Conservation (phyloP, 2,888 invertebrate genomes). For the Rhorus exstirpatorius region DNA sequence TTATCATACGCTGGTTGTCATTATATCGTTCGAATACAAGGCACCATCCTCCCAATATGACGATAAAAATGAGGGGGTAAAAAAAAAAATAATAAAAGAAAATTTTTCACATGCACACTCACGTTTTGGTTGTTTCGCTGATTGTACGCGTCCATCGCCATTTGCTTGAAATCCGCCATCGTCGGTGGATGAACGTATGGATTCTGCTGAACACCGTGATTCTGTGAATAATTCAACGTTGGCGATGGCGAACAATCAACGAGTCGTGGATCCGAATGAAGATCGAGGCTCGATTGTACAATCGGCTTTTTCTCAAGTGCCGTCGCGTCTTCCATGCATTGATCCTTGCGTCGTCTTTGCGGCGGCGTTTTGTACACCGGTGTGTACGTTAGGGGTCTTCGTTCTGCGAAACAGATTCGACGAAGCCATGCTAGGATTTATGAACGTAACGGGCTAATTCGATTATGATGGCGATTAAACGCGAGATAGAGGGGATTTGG, state of each 20-base stretch:
- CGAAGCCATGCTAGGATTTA: slow-evolving; percentile 75
- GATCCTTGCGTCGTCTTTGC: slow-evolving; percentile 81
- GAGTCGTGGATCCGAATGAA: slow-evolving; percentile 79
- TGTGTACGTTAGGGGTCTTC: slow-evolving; percentile 84
- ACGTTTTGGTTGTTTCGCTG: slow-evolving; percentile 84
- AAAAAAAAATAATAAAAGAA: background rate
- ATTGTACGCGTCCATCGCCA: slow-evolving; percentile 84
- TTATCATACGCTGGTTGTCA: background rate
- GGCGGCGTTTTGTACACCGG: slow-evolving; percentile 84
- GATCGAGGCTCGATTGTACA: slow-evolving; percentile 79
- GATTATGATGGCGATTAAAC: slow-evolving; percentile 65
- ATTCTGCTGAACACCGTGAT: slow-evolving; percentile 75
- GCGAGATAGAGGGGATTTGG: slow-evolving; percentile 23
- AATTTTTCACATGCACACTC: slow-evolving; percentile 71
- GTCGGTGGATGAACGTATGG: slow-evolving; percentile 81
- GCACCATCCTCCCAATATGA: too few species aligned
- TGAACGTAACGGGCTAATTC: slow-evolving; percentile 61
- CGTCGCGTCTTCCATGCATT: slow-evolving; percentile 75
- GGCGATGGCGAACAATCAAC: slow-evolving; percentile 77
- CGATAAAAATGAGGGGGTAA: too few species aligned
- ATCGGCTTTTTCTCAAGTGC: slow-evolving; percentile 82
- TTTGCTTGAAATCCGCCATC: slow-evolving; percentile 83
- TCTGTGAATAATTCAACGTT: slow-evolving; percentile 76
- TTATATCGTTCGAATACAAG: background rate
- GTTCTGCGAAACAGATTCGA: slow-evolving; percentile 80